Percentiles rank a stretch among this genome's conserved stretches.
phyloP scores from a whole-genome alignment of 2,113 vertebrate species.

The Pteruthius melanotis region DNA sequence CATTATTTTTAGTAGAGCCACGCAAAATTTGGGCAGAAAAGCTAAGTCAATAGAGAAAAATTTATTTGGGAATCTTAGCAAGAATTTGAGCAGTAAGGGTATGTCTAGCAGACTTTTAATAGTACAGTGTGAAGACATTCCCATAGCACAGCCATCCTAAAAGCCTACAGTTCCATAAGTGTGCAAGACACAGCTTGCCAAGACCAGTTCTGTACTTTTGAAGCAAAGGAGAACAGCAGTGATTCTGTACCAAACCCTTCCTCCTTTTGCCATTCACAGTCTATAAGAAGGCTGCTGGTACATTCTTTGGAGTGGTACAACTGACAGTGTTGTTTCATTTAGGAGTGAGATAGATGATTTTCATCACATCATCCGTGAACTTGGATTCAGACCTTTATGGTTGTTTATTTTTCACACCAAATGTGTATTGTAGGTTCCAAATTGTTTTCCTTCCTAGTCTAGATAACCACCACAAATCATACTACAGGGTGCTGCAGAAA shows the following conservation, averaged over 20 bases:
- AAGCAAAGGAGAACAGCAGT: background rate
- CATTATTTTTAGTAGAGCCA: background rate
- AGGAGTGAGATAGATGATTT: background rate
- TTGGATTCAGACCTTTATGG: background rate
- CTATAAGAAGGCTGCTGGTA: background rate
- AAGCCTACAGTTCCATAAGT: background rate
- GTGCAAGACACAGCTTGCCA: background rate
- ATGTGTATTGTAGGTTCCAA: rapidly evolving
- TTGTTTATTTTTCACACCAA: background rate
- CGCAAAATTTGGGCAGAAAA: background rate
- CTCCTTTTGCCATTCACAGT: background rate
- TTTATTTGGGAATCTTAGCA: background rate
- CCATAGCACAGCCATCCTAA: background rate
- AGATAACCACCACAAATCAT: background rate
- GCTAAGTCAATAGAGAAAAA: background rate
- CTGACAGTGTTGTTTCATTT: background rate
- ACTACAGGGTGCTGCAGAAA: background rate
- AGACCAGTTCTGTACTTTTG: background rate
- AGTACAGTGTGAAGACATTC: background rate
- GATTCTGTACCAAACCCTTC: background rate
- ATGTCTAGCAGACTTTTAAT: background rate
- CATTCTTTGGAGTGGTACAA: background rate
- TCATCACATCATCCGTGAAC: background rate
- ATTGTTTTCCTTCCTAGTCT: background rate
- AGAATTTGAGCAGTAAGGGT: background rate